Conservation (phyloP, 2,113 vertebrate species). For the Tylochromis polylepis region DNA sequence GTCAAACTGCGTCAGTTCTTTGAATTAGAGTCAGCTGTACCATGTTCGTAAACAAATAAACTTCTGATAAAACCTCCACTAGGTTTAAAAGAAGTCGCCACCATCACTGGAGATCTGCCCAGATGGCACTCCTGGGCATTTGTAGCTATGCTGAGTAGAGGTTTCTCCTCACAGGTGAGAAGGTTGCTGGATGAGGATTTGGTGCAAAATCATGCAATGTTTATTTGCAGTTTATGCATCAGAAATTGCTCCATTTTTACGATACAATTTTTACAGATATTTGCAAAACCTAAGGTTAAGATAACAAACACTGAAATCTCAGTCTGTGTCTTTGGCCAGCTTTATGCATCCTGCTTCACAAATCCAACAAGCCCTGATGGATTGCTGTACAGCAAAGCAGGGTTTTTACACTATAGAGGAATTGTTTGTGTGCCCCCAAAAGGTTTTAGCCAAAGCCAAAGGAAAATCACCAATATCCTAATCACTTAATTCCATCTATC, state of each 20-base stretch:
- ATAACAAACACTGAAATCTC: background rate
- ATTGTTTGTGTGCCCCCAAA: background rate
- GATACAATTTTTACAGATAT: background rate
- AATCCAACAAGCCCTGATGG: background rate
- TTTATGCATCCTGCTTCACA: background rate
- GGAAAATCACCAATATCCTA: background rate
- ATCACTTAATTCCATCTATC: background rate
- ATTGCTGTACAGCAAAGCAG: background rate
- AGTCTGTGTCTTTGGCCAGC: background rate
- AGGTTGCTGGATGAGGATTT: background rate
- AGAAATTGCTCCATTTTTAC: background rate
- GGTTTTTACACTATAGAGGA: background rate
- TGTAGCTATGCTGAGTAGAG: background rate
- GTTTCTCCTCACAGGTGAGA: accelerated
- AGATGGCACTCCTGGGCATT: background rate
- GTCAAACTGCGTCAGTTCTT: background rate
- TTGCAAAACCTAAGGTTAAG: background rate
- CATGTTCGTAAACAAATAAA: background rate
- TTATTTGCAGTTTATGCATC: background rate
- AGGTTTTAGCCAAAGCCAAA: background rate
- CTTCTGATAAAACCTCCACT: background rate
- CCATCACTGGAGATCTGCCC: background rate
- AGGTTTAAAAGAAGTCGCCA: background rate
- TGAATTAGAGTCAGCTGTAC: background rate
- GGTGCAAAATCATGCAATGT: background rate